A percentile compares a stretch with the other conserved stretches of the same genome.
Conservation (phyloP, 2,113 vertebrate genomes). For the Myocastor coypus region DNA sequence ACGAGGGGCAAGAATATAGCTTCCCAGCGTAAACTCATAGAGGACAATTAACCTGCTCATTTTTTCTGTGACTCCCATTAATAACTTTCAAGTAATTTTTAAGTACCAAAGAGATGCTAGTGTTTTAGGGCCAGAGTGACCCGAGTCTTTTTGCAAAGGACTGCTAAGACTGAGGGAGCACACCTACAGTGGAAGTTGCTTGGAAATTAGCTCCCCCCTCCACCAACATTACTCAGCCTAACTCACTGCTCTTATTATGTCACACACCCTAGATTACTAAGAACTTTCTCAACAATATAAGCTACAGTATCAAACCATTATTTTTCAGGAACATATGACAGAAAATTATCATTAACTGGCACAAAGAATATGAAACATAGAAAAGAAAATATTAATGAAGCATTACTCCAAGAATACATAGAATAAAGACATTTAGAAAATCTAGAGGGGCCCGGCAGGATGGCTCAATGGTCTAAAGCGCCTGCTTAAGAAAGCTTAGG, state of each 20-base stretch:
- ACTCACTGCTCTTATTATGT: slow-evolving; percentile 13
- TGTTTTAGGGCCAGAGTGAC: not conserved
- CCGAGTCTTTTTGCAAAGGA: slow-evolving; percentile 9
- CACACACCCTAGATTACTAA: not conserved
- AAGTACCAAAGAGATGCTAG: not conserved
- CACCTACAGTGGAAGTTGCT: not conserved
- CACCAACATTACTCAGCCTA: not conserved
- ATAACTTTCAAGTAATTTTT: slow-evolving; percentile 47
- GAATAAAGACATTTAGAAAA: slow-evolving; percentile 43
- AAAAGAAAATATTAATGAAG: slow-evolving; percentile 31
- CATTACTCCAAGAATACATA: slow-evolving; percentile 5
- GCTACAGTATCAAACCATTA: not conserved
- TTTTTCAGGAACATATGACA: slow-evolving; percentile 28
- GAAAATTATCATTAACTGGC: slow-evolving; percentile 15
- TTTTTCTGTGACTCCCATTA: not conserved
- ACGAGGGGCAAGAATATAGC: not conserved
- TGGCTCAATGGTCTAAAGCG: too few relatives aligned
- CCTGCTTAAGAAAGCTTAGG: too few relatives aligned
- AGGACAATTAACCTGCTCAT: not conserved
- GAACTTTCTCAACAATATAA: slow-evolving; percentile 28
- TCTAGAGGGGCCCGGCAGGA: too few relatives aligned
- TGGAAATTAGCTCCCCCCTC: slow-evolving; percentile 19
- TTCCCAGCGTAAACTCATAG: not conserved
- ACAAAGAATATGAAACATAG: slow-evolving; percentile 26
- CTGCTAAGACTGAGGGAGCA: not conserved